A percentile compares a stretch with the other conserved stretches of the same genome.
Conservation (phyloP, 2,888 invertebrate species). For the Synergus itoensis region DNA sequence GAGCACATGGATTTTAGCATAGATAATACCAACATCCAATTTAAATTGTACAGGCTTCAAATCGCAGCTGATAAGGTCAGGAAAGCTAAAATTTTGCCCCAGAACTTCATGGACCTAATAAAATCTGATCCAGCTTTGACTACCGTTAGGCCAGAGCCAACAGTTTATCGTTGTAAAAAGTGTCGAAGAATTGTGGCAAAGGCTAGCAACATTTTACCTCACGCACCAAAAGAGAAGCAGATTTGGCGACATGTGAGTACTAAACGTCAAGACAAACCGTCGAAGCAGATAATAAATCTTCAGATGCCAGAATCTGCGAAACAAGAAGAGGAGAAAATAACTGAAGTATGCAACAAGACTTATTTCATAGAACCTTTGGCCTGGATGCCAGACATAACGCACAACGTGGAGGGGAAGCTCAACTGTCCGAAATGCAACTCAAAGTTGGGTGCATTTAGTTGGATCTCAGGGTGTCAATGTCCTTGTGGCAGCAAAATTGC, state of each 20-base stretch:
- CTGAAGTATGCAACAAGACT: conserved; percentile 84
- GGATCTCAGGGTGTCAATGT: conserved; percentile 92
- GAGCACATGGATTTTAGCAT: conserved; percentile 86
- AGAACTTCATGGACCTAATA: conserved; percentile 86
- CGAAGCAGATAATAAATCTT: conserved; percentile 58
- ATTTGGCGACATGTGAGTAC: conserved; percentile 78
- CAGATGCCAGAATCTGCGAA: conserved; percentile 55
- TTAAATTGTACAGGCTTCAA: conserved; percentile 86
- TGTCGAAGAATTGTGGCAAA: conserved; percentile 91
- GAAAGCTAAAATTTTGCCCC: conserved; percentile 91
- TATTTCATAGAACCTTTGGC: conserved; percentile 93
- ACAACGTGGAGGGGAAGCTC: conserved; percentile 88
- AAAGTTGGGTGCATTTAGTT: conserved; percentile 94
- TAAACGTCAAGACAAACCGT: conserved; percentile 65
- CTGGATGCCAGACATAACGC: conserved; percentile 90
- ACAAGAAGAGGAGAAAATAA: conserved; percentile 56
- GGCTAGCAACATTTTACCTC: conserved; percentile 88
- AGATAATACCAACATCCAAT: conserved; percentile 86
- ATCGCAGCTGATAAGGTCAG: conserved; percentile 90
- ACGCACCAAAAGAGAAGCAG: conserved; percentile 80
- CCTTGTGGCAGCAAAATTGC: conserved; percentile 94
- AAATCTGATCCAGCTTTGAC: conserved; percentile 89
- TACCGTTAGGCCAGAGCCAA: conserved; percentile 88
- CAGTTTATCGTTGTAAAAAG: conserved; percentile 90
- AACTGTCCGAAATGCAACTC: conserved; percentile 91